Evolutionary conservation across 2,888 invertebrate genomes (phyloP).

Genomic region (Nephrotoma guestfalica): DNA sequence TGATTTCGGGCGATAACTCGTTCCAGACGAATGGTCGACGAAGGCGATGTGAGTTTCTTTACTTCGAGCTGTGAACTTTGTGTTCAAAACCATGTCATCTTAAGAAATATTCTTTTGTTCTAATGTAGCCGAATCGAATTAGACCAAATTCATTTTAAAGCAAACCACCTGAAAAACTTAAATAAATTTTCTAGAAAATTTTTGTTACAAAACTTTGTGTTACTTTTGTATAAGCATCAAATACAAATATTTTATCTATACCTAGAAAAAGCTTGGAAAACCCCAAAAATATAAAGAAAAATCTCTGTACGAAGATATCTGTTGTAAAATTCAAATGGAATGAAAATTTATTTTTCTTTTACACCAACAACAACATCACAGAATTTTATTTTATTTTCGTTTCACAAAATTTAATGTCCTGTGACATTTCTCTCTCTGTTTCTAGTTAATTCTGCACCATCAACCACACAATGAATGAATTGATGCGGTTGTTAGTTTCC

Average conservation of each 20-base stretch:
- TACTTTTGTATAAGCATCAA: neutral
- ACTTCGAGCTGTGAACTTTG: too few relatives aligned
- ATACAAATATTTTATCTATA: neutral
- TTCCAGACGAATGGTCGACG: too few relatives aligned
- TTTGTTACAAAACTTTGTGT: neutral
- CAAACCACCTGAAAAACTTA: neutral
- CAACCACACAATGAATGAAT: slow-evolving; percentile 4
- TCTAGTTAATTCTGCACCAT: slow-evolving; percentile 3
- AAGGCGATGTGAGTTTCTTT: too few relatives aligned
- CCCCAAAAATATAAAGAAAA: neutral
- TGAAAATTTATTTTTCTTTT: neutral
- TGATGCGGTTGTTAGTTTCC: slow-evolving; percentile 4
- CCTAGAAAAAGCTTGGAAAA: neutral
- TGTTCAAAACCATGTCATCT: too few relatives aligned
- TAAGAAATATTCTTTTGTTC: too few relatives aligned
- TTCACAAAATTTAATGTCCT: slow-evolving; percentile 3
- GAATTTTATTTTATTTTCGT: neutral
- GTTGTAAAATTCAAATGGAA: neutral
- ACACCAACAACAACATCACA: neutral
- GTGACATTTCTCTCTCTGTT: slow-evolving; percentile 1
- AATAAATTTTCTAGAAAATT: neutral
- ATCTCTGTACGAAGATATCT: neutral
- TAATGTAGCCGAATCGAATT: too few relatives aligned
- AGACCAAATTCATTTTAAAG: neutral
- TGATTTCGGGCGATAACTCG: too few relatives aligned